Base-by-base conservation (phyloP, 2,797 vertebrate genomes). In the Pogoniulus pusillus region DNA sequence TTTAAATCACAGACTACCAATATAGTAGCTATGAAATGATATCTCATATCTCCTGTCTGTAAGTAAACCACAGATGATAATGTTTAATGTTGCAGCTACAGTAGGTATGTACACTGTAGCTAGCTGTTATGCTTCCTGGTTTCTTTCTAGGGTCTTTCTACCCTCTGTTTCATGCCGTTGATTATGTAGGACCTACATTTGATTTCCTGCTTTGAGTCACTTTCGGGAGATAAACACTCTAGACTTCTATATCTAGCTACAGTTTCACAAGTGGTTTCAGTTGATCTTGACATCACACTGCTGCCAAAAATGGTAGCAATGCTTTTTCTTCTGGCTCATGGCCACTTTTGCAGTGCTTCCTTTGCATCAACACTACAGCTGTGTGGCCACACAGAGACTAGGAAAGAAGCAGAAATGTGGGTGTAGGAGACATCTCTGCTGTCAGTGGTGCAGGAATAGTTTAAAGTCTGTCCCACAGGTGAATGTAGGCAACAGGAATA, bases 281-380 rank as follows among this genome's bases (percentile, higher is more conserved):
- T 29, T 41, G 23, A 58, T 43, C 12, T 37, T 37, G 35, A 41
- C 22, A 23, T 75, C 47, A 22, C 19, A 13, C 32, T 8, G 32
- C 55, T 80, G 75, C 64, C 70, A 58, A 76, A 83, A 83, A 76
- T 80, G 74, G 79, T 72, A 80, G 64, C 3, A 0, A 7, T 76
- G 70, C 27, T 55, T 57, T 39, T 41, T 80, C 69, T 71, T n/a
- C 55, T 60, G 91, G 82, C 91, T 74, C 8, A 1, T 9, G 13
- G 58, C 91, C 78, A 39, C 6, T 0, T 51, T 43, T 34, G 11
- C 30, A 65, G 0, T 30, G 12, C 63, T 54, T 78, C 49, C 39
- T 19, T 27, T 37, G 51, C 0, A 0, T 64, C 54, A 57, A 0
- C 7, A 1, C 13, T 35, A 29, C 13, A 35, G 27, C 70, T 43